A percentile compares a stretch with the other conserved stretches of the same genome.
Conservation (phyloP, 53 echinoderm and acorn worm genomes). For the Glandiceps talaboti region DNA sequence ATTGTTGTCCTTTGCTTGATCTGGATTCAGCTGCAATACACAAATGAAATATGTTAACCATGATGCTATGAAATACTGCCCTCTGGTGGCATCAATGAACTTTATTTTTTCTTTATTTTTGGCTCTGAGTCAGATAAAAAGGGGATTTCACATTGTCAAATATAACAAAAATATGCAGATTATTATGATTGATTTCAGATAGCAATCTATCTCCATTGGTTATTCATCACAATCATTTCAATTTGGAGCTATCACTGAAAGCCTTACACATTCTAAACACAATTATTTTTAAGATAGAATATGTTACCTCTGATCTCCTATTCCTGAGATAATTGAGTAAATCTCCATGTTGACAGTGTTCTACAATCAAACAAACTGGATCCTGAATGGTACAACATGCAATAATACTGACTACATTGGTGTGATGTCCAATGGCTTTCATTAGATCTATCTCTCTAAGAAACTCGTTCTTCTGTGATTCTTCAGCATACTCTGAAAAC, state of each 20-base stretch:
- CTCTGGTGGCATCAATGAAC: neutral
- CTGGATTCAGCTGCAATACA: neutral
- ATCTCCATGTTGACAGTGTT: conserved; percentile 85
- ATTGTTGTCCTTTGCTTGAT: neutral
- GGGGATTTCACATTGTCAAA: too few relatives aligned
- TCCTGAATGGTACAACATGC: conserved; percentile 77
- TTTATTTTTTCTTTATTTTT: too few relatives aligned
- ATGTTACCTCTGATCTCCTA: conserved; percentile 50
- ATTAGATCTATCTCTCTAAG: conserved; percentile 82
- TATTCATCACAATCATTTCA: too few relatives aligned
- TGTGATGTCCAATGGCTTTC: conserved; percentile 87
- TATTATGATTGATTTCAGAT: too few relatives aligned
- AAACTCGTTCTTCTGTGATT: conserved; percentile 70
- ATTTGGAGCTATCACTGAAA: too few relatives aligned
- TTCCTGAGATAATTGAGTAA: conserved; percentile 61
- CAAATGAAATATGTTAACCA: neutral
- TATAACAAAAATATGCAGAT: too few relatives aligned
- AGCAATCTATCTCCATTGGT: too few relatives aligned
- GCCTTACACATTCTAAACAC: too few relatives aligned
- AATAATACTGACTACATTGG: conserved; percentile 81
- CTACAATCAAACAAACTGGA: conserved; percentile 80
- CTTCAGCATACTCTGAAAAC: conserved; percentile 56
- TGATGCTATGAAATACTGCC: neutral
- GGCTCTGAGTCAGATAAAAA: too few relatives aligned
- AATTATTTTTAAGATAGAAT: too few relatives aligned